A percentile compares a stretch with the other conserved stretches of the same genome.
Evolutionary conservation across 1,140 invertebrate species (phyloP).

Genomic region (Myzus persicae): DNA sequence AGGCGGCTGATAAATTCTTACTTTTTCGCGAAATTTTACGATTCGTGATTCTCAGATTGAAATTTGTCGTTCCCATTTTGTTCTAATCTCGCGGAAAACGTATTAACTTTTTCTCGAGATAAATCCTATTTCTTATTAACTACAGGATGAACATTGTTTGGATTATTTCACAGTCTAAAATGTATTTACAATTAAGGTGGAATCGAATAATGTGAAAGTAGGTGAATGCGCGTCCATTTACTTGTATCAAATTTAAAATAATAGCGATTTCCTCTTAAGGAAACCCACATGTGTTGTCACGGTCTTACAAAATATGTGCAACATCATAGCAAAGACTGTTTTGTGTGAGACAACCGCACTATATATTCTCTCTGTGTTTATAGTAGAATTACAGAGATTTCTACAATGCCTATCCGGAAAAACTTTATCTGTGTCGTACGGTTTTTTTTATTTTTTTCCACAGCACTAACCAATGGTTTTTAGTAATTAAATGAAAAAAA

Average conservation of each 20-base stretch:
- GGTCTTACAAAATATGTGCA: no score
- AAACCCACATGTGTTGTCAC: no score
- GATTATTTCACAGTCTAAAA: background rate
- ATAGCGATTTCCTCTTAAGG: background rate
- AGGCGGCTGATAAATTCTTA: background rate
- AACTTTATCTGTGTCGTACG: no score
- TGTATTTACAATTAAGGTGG: background rate
- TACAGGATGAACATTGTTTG: background rate
- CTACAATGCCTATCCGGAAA: no score
- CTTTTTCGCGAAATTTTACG: background rate
- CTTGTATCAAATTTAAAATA: background rate
- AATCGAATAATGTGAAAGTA: background rate
- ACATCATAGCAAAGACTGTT: no score
- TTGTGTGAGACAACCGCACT: no score
- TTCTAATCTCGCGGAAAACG: background rate
- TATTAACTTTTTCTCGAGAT: background rate
- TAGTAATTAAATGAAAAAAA: no score
- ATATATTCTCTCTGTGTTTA: no score
- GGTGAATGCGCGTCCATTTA: background rate
- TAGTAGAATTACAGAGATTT: no score
- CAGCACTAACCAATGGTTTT: no score
- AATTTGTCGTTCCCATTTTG: background rate
- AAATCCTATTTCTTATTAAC: background rate
- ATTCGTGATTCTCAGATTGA: background rate
- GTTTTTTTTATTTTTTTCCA: no score